A percentile compares a stretch with the other conserved stretches of the same genome.
Evolutionary conservation across 1,140 invertebrate genomes (phyloP).

Genomic region (Diabrotica undecimpunctata): DNA sequence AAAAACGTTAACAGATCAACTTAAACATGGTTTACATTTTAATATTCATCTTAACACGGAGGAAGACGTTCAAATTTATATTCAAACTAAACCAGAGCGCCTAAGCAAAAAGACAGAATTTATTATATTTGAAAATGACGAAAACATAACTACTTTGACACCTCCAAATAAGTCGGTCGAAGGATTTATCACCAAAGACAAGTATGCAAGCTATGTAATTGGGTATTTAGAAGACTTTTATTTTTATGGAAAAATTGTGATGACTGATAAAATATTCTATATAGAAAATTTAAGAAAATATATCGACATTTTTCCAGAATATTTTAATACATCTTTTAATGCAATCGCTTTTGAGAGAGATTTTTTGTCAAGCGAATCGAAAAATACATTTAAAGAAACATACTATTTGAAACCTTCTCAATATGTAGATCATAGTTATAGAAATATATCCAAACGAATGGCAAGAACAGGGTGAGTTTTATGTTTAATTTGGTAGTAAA

Average conservation of each 20-base stretch:
- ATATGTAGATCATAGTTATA: not conserved
- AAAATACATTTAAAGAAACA: not conserved
- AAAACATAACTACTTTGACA: not conserved
- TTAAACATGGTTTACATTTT: constrained; percentile 1
- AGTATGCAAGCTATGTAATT: constrained; percentile 20
- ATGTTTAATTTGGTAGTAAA: not conserved
- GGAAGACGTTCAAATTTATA: too few species aligned
- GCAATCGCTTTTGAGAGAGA: not conserved
- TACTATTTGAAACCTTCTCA: not conserved
- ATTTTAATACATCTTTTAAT: not conserved
- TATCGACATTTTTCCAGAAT: not conserved
- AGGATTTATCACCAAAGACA: constrained; percentile 8
- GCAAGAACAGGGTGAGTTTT: not conserved
- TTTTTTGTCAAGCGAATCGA: not conserved
- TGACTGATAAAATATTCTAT: constrained; percentile 22
- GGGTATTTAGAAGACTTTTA: constrained; percentile 25
- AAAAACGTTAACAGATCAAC: not conserved
- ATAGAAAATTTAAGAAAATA: constrained; percentile 20
- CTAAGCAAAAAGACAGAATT: constrained; percentile 4
- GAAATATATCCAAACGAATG: not conserved
- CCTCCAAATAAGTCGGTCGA: constrained; percentile 3
- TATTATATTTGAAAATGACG: not conserved
- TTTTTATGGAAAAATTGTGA: constrained; percentile 28
- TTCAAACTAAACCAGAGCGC: too few species aligned
- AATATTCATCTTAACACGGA: not conserved